Evolutionary conservation across 2,888 invertebrate genomes (phyloP).

Genomic region (Dichetophora obliterata): DNA sequence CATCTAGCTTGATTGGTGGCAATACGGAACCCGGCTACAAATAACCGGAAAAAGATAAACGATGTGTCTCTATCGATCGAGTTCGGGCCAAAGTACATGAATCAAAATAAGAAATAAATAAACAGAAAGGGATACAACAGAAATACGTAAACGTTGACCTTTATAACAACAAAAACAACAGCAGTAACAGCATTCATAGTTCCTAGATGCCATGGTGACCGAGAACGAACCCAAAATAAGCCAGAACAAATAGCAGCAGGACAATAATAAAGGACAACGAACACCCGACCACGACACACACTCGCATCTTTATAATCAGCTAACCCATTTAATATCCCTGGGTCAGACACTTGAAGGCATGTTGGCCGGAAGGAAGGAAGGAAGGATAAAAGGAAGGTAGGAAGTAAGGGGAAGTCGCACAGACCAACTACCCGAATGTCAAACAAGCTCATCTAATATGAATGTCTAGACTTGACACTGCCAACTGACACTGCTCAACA

Average conservation of each 20-base stretch:
- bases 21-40: conserved; percentile 30
- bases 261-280: neutral
- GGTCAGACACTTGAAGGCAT: conserved; percentile 3
- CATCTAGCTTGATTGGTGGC: neutral
- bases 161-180: conserved; percentile 29
- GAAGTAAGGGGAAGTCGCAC: no score
- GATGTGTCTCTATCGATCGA: conserved; percentile 32
- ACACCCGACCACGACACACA: neutral
- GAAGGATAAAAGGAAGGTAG: neutral
- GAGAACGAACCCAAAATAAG: neutral
- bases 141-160: conserved; percentile 31
- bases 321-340: conserved; percentile 2
- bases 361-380: neutral
- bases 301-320: conserved; percentile 17
- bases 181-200: no score
- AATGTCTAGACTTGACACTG: conserved; percentile 34
- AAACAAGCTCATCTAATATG: conserved; percentile 35
- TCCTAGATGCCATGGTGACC: neutral
- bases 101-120: conserved; percentile 2
- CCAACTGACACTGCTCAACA: neutral
- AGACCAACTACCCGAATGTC: conserved; percentile 20
- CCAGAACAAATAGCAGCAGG: neutral
- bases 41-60: conserved; percentile 42
- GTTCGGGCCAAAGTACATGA: conserved; percentile 16
- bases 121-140: neutral